A percentile compares a stretch with the other conserved stretches of the same genome.
These are phyloP conservation scores for Melikaiella ostensackeni DNA, from an alignment of 2,888 invertebrate species.

Conservation along the genomic window DNA sequence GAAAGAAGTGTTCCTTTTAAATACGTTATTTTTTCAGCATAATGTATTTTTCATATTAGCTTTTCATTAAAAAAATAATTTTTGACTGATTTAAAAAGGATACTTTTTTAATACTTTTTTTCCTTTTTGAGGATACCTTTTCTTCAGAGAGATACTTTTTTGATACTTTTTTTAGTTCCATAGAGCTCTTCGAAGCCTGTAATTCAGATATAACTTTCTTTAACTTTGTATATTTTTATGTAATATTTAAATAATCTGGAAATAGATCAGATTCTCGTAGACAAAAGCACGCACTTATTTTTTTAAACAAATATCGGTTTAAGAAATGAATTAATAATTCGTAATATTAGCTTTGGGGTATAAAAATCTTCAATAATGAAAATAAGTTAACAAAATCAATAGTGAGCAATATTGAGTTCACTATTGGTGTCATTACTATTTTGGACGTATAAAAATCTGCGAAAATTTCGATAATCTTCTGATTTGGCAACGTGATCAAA, in stretches of 20 bases:
- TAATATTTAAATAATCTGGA: background rate
- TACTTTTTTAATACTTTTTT: no score
- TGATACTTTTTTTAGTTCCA: no score
- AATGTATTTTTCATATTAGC: no score
- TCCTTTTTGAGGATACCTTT: no score
- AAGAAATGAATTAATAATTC: background rate
- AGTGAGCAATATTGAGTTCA: no score
- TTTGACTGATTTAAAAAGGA: no score
- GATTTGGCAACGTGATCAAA: slow-evolving; percentile 20
- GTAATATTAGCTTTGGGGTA: background rate
- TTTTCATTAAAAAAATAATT: no score
- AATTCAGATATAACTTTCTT: slow-evolving; percentile 7
- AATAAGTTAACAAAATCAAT: background rate
- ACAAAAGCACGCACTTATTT: background rate
- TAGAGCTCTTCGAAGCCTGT: no score
- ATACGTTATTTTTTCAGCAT: no score
- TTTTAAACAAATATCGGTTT: background rate
- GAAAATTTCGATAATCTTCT: background rate
- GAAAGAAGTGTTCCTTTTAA: no score
- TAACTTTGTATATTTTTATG: background rate
- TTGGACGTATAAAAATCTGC: background rate
- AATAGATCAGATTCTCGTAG: background rate
- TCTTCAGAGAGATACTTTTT: no score
- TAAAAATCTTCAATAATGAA: background rate
- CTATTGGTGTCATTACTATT: background rate